These are phyloP conservation scores for Oncorhynchus gorbuscha DNA, from an alignment of 2,113 vertebrate genomes.

Conservation along the genomic window DNA sequence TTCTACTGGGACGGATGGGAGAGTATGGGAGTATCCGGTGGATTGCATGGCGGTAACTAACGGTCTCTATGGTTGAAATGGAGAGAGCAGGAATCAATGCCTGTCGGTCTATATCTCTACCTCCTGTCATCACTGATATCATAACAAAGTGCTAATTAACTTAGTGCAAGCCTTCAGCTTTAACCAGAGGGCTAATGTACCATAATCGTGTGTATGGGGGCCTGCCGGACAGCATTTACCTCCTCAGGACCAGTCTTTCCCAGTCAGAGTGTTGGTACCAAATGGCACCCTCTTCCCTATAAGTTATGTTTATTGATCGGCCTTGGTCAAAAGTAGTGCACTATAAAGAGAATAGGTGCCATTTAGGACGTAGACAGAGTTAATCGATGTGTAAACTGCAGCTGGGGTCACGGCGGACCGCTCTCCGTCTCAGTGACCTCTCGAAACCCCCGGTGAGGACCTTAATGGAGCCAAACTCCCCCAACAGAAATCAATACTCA, in stretches of 20 bases:
- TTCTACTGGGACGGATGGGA: constrained; percentile 43
- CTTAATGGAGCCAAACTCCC: constrained; percentile 92
- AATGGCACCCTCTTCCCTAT: constrained; percentile 55
- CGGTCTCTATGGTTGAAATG: constrained; percentile 68
- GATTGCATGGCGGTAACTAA: constrained; percentile 22
- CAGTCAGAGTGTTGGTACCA: neutral
- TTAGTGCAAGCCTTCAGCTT: constrained; percentile 82
- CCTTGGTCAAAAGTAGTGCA: too few relatives aligned
- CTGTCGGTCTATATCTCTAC: constrained; percentile 48
- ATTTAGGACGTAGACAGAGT: constrained; percentile 63
- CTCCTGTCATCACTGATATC: constrained; percentile 77
- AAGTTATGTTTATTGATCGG: too few relatives aligned
- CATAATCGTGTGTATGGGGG: constrained; percentile 79
- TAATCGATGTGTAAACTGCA: constrained; percentile 95
- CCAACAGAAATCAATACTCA: constrained; percentile 89
- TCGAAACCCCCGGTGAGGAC: constrained; percentile 81
- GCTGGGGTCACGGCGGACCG: constrained; percentile 83
- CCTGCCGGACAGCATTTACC: constrained; percentile 74
- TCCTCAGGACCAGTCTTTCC: constrained; percentile 78
- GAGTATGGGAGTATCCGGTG: neutral
- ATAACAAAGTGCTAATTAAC: constrained; percentile 81
- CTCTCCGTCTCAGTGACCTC: constrained; percentile 86
- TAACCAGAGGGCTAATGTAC: constrained; percentile 86
- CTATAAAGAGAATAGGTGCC: too few relatives aligned
- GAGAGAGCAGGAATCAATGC: constrained; percentile 77